Conservation (phyloP, 2,888 invertebrate genomes). For the Alviniconcha strummeri region DNA sequence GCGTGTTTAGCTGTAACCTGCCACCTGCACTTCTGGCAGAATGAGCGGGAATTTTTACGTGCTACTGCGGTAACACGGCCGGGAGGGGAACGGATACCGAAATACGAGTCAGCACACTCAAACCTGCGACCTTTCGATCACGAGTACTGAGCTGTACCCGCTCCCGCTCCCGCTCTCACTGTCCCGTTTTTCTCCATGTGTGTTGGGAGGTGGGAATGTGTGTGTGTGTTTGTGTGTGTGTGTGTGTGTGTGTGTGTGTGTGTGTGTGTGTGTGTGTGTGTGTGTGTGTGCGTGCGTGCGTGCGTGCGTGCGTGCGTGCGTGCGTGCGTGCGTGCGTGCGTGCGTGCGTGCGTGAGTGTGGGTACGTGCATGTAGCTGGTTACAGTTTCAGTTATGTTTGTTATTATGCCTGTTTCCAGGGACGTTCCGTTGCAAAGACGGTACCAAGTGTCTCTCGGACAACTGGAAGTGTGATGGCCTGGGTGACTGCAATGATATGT, state of each 20-base stretch:
- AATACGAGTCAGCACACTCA: no score
- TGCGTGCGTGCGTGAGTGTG: background rate
- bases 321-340: background rate
- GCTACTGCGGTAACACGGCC: no score
- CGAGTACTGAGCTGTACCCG: no score
- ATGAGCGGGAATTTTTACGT: no score
- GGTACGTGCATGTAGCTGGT: background rate
- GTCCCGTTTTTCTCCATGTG: background rate
- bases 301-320: background rate
- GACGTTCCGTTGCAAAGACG: slow-evolving; percentile 41
- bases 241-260: background rate
- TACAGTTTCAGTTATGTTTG: background rate
- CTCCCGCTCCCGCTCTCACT: background rate
- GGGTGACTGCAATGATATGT: slow-evolving; percentile 43
- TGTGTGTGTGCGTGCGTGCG: background rate
- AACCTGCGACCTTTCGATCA: no score
- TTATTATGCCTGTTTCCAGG: slow-evolving; percentile 25
- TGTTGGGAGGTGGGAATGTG: background rate
- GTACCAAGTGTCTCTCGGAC: slow-evolving; percentile 37
- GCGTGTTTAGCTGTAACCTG: no score
- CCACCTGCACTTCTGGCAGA: no score
- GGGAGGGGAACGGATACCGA: no score
- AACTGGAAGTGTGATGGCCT: slow-evolving; percentile 43
- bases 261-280: slow-evolving; percentile 22
- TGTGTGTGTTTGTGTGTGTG: slow-evolving; percentile 19